These are phyloP conservation scores for Brachylomia viminalis DNA, from an alignment of 2,888 invertebrate species.

Conservation along the genomic window DNA sequence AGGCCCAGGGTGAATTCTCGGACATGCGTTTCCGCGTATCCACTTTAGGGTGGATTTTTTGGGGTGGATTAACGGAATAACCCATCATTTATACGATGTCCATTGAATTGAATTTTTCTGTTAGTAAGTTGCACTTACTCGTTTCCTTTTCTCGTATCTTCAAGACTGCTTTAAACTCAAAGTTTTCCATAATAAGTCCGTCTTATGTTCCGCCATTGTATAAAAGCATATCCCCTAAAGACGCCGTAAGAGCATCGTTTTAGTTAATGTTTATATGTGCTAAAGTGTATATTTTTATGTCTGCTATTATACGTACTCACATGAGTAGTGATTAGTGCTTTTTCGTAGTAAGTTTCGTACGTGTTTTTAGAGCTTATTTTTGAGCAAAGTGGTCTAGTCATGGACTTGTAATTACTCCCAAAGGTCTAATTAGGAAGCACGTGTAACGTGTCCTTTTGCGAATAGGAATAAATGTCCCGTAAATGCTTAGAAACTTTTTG, in stretches of 20 bases:
- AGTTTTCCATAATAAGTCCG: background rate
- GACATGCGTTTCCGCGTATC: too few relatives aligned
- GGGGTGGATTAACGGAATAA: too few relatives aligned
- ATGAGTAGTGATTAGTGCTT: slow-evolving; percentile 4
- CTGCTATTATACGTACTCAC: slow-evolving; percentile 10
- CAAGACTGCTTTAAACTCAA: background rate
- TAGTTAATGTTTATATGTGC: slow-evolving; percentile 35
- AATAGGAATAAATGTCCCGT: slow-evolving; percentile 34
- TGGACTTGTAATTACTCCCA: slow-evolving; percentile 53
- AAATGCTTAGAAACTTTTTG: slow-evolving; percentile 28
- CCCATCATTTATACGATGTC: too few relatives aligned
- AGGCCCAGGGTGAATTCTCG: too few relatives aligned
- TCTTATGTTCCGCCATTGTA: slow-evolving; percentile 19
- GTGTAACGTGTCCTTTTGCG: slow-evolving; percentile 42
- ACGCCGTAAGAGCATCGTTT: slow-evolving; percentile 26
- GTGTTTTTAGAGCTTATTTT: slow-evolving; percentile 17
- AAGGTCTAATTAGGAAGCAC: slow-evolving; percentile 54
- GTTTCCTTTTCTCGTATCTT: background rate
- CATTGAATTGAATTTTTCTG: too few relatives aligned
- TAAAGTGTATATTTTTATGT: slow-evolving; percentile 43
- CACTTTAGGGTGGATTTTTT: too few relatives aligned
- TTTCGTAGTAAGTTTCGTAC: slow-evolving; percentile 12
- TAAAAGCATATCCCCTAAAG: slow-evolving; percentile 27
- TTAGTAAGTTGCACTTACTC: background rate
- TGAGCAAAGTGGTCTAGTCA: slow-evolving; percentile 22